Base-by-base conservation (phyloP, 2,888 invertebrate species). In the Rhabditoides inermis region DNA sequence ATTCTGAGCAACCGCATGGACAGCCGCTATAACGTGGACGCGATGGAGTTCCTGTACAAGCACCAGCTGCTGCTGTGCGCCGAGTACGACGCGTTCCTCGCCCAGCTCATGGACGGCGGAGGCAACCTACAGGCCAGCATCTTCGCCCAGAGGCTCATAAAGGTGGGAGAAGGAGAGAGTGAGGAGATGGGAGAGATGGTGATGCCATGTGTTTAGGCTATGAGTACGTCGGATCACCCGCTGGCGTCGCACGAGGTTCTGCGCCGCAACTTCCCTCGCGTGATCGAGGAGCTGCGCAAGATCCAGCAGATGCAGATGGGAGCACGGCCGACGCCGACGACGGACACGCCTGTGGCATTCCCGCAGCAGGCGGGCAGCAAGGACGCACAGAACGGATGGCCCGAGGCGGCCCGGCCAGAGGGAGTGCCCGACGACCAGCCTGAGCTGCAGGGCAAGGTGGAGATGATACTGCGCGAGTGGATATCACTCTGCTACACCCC, bases 381-480 rank as follows among this genome's bases (percentile, higher is more conserved):
- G n/a, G n/a, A 2, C 3, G 18, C 44, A 50, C 50, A 49, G 22
- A 4, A 25, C 39, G 12, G 44, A 45, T 12, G 4, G 49, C 15
- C 28, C 23, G 36, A 22, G 37, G 30, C 39, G 39, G 20, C 37
- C 10, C 39, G 20, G 48, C 47, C 18, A 36, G 12, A 20, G 32
- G n/a, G n/a, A n/a, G n/a, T n/a, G n/a, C n/a, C n/a, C 70, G 87
- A 88, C 72, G 94, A 94, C 79, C 92, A 92, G 2, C 89, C 89
- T 0, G 91, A 90, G 23, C 39, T 48, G n/a, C n/a, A n/a, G n/a
- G n/a, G n/a, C n/a, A n/a, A 92, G 78, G 91, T 92, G 0, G 95
- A 98, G 78, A 88, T 83, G 69, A 81, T 98, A 12, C 82, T 98
- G 32, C 84, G 92, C 23, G 95, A 98, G 75, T 99, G 98, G 98